Base-by-base conservation (phyloP, 2,888 invertebrate species). In the Xanthia togata region DNA sequence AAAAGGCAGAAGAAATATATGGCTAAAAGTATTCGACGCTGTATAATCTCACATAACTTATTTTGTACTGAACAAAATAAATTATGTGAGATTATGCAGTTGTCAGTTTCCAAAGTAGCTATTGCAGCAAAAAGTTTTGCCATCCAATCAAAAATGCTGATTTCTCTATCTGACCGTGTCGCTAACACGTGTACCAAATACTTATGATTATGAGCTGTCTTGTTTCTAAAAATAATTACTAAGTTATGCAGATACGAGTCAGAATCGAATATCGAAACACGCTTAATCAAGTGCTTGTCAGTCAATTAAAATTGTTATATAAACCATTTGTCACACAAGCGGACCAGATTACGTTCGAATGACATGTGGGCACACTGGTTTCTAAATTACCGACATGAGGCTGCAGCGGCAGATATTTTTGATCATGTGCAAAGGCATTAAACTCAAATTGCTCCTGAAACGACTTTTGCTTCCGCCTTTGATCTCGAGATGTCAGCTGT, bases 261-360 rank as follows among this genome's bases (percentile, higher is more conserved):
- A 63, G 55, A 75, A 78, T 70, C 53, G 68, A 73, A 81, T 78
- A 76, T 68, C 76, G 62, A 59, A 71, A 71, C 59, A 55, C 12
- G 75, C 64, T 73, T 88, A 67, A 83, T 84, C 82, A 87, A 88
- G 31, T 76, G 72, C 55, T 72, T 79, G 81, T 80, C 81, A 79
- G 78, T 82, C 77, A 76, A 87, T 87, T 86, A 87, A 85, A 85
- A 83, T 74, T 68, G 85, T 85, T 87, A 87, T 72, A 76, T 82
- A 82, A 87, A 70, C 74, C 72, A 78, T 73, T 85, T 85, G 77
- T 87, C 75, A 47, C 72, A 83, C 69, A 67, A 70, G 78, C 78
- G 72, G 47, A 78, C 83, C 59, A 68, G 78, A 70, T 82, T 72
- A 59, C 31, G 35, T 78, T 44, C 23, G 64, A 53, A 64, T 73